Evolutionary conservation across 64 coral and sea anemone genomes (phyloP).

Genomic region (Acropora tenuis): DNA sequence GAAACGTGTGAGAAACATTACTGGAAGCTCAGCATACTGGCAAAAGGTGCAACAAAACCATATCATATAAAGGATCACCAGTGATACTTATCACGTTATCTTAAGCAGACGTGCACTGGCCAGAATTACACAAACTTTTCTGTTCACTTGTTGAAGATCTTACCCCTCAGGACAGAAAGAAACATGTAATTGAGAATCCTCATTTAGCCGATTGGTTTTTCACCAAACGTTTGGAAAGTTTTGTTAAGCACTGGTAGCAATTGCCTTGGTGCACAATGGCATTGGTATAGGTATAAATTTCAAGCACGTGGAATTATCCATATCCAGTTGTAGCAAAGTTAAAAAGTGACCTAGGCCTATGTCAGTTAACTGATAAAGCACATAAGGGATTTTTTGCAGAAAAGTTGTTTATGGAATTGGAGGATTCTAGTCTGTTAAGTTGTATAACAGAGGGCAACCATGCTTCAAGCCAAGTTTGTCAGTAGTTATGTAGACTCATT

Average conservation of each 20-base stretch:
- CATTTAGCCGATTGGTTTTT: conserved; percentile 49
- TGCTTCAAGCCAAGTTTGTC: no score
- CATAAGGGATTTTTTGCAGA: not conserved
- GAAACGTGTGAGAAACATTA: no score
- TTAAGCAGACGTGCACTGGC: no score
- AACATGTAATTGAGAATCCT: conserved; percentile 39
- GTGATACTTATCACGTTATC: no score
- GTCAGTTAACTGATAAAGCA: conserved; percentile 37
- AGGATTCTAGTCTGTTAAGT: no score
- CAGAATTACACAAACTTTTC: conserved; percentile 20
- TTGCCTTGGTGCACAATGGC: conserved; percentile 26
- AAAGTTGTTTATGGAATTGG: no score
- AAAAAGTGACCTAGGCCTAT: conserved; percentile 43
- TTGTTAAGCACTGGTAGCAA: conserved; percentile 36
- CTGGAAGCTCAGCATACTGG: no score
- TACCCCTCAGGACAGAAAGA: conserved; percentile 11
- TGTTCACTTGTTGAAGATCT: not conserved
- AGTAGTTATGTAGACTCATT: conserved; percentile 49
- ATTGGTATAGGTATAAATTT: conserved; percentile 16
- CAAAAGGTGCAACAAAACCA: no score
- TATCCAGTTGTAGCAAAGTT: conserved; percentile 39
- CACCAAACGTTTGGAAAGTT: conserved; percentile 38
- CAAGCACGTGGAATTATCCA: conserved; percentile 39
- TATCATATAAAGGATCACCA: no score
- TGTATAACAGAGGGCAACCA: no score